phyloP scores from a whole-genome alignment of 2,113 vertebrate genomes.

The Paraplagusia blochii region DNA sequence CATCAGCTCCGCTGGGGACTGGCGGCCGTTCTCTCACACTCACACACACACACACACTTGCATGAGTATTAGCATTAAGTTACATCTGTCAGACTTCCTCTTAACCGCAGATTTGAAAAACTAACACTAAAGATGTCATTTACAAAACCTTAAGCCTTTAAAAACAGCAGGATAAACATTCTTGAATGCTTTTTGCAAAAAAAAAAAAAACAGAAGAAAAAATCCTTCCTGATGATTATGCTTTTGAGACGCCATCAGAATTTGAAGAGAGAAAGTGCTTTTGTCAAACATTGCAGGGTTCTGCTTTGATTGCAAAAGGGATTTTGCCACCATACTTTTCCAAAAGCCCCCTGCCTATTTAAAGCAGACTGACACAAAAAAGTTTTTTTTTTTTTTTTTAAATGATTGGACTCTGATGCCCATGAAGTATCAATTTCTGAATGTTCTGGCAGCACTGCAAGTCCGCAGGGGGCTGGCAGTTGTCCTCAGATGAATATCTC shows the following conservation, averaged over 20 bases:
- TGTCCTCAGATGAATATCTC: conserved; percentile 39
- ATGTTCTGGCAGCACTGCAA: conserved; percentile 19
- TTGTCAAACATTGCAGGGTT: conserved; percentile 34
- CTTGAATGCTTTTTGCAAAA: conserved; percentile 15
- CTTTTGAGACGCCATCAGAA: conserved; percentile 38
- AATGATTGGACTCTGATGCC: conserved; percentile 25
- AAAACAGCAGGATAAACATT: conserved; percentile 35
- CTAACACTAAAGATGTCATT: conserved; percentile 26
- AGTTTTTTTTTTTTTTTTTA: too few species aligned
- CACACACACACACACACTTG: conserved; percentile 16
- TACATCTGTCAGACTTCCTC: conserved; percentile 48
- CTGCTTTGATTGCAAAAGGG: conserved; percentile 32
- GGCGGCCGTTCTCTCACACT: conserved; percentile 31
- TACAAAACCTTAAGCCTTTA: conserved; percentile 26
- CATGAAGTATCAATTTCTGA: conserved; percentile 37
- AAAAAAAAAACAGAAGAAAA: conserved; percentile 17
- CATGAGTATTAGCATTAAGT: conserved; percentile 29
- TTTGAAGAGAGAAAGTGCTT: conserved; percentile 12
- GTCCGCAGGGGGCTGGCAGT: conserved; percentile 46
- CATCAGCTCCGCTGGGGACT: conserved; percentile 34
- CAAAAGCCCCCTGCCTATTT: conserved; percentile 19
- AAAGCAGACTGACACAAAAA: conserved; percentile 18
- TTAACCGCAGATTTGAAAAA: conserved; percentile 23
- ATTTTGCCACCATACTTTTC: conserved; percentile 35
- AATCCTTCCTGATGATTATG: conserved; percentile 30